Evolutionary conservation across 2,888 invertebrate genomes (phyloP).

Genomic region (Napeogenes sylphis): DNA sequence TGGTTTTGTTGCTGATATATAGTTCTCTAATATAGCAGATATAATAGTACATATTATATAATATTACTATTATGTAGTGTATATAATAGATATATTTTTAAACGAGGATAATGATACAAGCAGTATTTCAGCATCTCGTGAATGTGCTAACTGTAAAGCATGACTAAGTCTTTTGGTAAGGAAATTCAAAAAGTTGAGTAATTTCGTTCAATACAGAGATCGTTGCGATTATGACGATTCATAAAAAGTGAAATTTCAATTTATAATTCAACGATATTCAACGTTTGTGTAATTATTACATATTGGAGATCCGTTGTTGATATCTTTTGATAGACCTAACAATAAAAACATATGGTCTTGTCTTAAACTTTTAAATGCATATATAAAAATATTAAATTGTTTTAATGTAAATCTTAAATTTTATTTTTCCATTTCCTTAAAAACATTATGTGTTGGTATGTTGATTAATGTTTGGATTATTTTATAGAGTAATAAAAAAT

Average conservation of each 20-base stretch:
- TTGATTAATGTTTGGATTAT: neutral
- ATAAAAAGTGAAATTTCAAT: constrained; percentile 37
- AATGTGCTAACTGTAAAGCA: neutral
- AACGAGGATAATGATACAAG: neutral
- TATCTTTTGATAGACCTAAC: too few relatives aligned
- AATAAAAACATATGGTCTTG: too few relatives aligned
- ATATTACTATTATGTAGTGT: neutral
- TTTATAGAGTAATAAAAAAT: too few relatives aligned
- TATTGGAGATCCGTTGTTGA: constrained; percentile 1
- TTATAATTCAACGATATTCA: constrained; percentile 35
- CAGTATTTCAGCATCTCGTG: neutral
- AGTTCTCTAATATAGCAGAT: too few relatives aligned
- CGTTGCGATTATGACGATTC: constrained; percentile 26
- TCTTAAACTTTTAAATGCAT: too few relatives aligned
- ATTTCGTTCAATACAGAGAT: constrained; percentile 14
- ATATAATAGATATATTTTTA: neutral
- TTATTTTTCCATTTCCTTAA: too few relatives aligned
- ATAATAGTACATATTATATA: too few relatives aligned
- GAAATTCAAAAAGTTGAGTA: constrained; percentile 1
- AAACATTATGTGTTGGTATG: too few relatives aligned
- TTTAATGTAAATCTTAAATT: too few relatives aligned
- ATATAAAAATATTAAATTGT: too few relatives aligned
- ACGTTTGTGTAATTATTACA: constrained; percentile 11
- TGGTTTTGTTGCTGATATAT: too few relatives aligned
- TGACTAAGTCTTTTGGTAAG: constrained; percentile 1